phyloP scores from a whole-genome alignment of 1,140 invertebrate species.

The Eurosta solidaginis region DNA sequence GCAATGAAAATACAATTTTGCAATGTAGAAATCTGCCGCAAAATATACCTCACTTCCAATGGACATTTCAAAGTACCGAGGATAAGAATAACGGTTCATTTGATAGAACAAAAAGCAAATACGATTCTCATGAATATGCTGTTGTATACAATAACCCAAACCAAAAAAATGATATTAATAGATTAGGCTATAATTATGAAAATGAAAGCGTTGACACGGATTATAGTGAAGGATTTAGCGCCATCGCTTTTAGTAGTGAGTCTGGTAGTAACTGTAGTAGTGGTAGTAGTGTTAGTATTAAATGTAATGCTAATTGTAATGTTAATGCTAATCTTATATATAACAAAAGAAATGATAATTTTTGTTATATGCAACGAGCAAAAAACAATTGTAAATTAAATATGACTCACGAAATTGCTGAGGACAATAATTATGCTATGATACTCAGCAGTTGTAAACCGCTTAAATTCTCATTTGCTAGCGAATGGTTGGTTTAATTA shows the following conservation, averaged over 20 bases:
- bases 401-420: slow-evolving; percentile 35
- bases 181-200: slow-evolving; percentile 19
- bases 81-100: background rate
- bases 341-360: background rate
- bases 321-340: slow-evolving; percentile 7
- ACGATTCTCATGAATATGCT: background rate
- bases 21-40: no score
- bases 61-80: background rate
- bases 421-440: slow-evolving; percentile 56
- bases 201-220: background rate
- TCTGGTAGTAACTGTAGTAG: slow-evolving; percentile 30
- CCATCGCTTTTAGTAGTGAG: slow-evolving; percentile 29
- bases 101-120: background rate
- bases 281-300: slow-evolving; percentile 48
- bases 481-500: slow-evolving; percentile 55
- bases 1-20: background rate
- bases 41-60: background rate
- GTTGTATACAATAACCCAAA: slow-evolving; percentile 31
- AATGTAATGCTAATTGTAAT: slow-evolving; percentile 32
- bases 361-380: background rate
- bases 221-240: slow-evolving; percentile 40
- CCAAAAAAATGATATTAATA: slow-evolving; percentile 39
- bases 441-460: slow-evolving; percentile 55
- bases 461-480: slow-evolving; percentile 56
- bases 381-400: slow-evolving; percentile 31